phyloP scores from a whole-genome alignment of 64 coral and sea anemone species.

The Dendrophyllia cribrosa region DNA sequence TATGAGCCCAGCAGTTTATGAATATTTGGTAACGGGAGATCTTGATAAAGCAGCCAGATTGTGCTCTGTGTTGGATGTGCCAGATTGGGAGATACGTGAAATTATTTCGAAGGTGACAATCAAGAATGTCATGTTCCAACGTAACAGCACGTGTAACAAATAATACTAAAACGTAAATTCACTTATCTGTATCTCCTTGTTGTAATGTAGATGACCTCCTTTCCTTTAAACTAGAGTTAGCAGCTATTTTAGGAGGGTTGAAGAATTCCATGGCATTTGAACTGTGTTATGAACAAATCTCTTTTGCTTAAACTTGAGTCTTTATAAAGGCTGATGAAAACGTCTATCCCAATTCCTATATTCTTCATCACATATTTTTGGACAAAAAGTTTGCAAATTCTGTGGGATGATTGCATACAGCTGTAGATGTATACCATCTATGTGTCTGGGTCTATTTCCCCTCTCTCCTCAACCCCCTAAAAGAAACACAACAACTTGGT shows the following conservation, averaged over 20 bases:
- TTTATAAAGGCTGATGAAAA: too few relatives aligned
- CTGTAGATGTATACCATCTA: too few relatives aligned
- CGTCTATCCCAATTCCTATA: too few relatives aligned
- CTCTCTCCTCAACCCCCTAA: too few relatives aligned
- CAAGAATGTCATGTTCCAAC: too few relatives aligned
- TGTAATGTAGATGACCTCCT: not conserved
- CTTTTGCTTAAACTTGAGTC: too few relatives aligned
- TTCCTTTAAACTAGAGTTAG: not conserved
- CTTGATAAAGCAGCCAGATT: constrained; percentile 54
- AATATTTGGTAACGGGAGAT: constrained; percentile 41
- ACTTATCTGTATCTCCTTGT: not conserved
- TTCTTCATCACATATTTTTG: too few relatives aligned
- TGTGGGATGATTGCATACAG: too few relatives aligned
- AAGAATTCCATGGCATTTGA: not conserved
- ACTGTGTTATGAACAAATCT: too few relatives aligned
- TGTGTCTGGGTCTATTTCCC: too few relatives aligned
- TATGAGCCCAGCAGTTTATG: constrained; percentile 49
- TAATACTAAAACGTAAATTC: not conserved
- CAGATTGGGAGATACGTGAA: not conserved
- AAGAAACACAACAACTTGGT: too few relatives aligned
- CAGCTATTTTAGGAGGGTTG: not conserved
- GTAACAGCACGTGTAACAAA: not conserved
- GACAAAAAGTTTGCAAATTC: too few relatives aligned
- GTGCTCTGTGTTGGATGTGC: constrained; percentile 3
- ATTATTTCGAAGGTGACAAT: not conserved